Conservation (phyloP, 2,888 invertebrate genomes). For the Slavum lentiscoides region DNA sequence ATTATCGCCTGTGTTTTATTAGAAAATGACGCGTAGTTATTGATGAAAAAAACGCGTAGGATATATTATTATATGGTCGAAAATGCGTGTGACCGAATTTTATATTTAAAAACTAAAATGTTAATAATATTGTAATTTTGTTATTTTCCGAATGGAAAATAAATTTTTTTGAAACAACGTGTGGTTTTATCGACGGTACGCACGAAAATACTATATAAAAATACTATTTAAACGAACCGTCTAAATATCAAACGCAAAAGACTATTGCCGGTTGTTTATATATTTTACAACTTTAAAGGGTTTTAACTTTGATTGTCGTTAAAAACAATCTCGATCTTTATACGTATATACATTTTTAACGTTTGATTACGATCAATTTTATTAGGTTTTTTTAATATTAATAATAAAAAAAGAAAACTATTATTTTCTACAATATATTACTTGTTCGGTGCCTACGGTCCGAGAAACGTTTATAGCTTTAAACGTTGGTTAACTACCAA, state of each 20-base stretch:
- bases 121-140: too few relatives aligned
- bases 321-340: slow-evolving; percentile 35
- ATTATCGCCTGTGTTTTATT: too few relatives aligned
- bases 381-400: slow-evolving; percentile 24
- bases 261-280: slow-evolving; percentile 23
- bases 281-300: slow-evolving; percentile 23
- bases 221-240: background rate
- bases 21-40: too few relatives aligned
- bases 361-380: slow-evolving; percentile 29
- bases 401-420: slow-evolving; percentile 19
- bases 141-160: too few relatives aligned
- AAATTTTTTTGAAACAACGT: background rate
- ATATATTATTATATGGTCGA: too few relatives aligned
- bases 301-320: slow-evolving; percentile 32
- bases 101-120: too few relatives aligned
- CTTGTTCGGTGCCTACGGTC: background rate
- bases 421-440: background rate
- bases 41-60: too few relatives aligned
- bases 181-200: background rate
- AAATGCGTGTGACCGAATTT: too few relatives aligned
- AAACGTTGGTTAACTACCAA: slow-evolving; percentile 29
- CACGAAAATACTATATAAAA: slow-evolving; percentile 1
- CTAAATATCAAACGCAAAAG: background rate
- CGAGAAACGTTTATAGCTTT: slow-evolving; percentile 12
- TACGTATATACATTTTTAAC: background rate